Evolutionary conservation across 2,888 invertebrate species (phyloP), one percentile per base, ranked within the genome.

Genomic region (Pyrochroa serraticornis): DNA sequence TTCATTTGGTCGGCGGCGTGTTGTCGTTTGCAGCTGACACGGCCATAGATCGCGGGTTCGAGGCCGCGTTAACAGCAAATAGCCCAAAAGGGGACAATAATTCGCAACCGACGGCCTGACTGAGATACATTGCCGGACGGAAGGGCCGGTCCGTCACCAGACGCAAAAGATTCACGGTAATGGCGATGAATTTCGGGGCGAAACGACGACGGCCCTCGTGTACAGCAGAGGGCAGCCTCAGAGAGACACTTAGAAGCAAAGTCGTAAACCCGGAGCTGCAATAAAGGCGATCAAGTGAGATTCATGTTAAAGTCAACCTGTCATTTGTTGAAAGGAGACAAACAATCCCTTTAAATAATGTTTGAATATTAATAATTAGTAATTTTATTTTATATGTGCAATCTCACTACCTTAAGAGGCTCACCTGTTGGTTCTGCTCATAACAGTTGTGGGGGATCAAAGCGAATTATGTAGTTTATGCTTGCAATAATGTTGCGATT

Each of bases 21-120:
- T 68, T 70, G 71, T 69, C 71, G 66, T 63, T 64, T 57, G 65
- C 75, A 74, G 71, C 73, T 73, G 75, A 74, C 71, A 64, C 58
- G 69, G 65, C 64, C 66, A 73, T 75, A 75, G 72, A 75, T 75
- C 68, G 72, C 64, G 65, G 62, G 69, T 69, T 73, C 73, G 72
- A 67, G 67, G 71, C 69, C 68, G 74, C 74, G 75, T 75, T 75
- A 75, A 75, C 75, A 73, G 74, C 73, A 75, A 75, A 75, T 75
- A 72, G 73, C 73, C 74, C 75, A 74, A 72, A 73, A 72, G 75
- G 75, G 76, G 75, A 75, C 76, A 75, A 75, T 76, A 76, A 76
- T 73, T 76, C 71, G 68, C 60, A 53, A 67, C 66, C 70, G 70
- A 71, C 69, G 70, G 68, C 45, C 64, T 67, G 72, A 75, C 74